Conservation (phyloP, 2,113 vertebrate genomes). For the Anguilla japonica region DNA sequence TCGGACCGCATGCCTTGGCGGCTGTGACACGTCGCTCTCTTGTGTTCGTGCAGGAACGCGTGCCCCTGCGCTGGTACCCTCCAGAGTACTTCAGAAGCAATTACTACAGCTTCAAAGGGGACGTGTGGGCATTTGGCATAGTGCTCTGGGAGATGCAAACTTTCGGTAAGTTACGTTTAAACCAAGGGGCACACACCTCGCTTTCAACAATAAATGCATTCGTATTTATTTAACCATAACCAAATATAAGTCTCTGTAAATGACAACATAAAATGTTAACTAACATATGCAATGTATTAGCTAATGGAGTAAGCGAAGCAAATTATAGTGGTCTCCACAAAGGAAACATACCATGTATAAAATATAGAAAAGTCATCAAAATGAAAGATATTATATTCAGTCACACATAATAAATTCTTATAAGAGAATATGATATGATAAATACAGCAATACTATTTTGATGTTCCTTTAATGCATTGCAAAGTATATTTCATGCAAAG, state of each 20-base stretch:
- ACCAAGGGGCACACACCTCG: not conserved
- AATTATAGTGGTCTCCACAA: not conserved
- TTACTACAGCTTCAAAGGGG: slow-evolving; percentile 71
- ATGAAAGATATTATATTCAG: not conserved
- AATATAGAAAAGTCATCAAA: not conserved
- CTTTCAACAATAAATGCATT: not conserved
- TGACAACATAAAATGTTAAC: not conserved
- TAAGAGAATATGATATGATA: not conserved
- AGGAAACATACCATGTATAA: not conserved
- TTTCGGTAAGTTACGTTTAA: slow-evolving; percentile 61
- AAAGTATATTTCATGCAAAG: too few relatives aligned
- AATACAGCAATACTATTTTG: not conserved
- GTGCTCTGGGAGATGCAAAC: slow-evolving; percentile 74
- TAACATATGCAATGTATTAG: not conserved
- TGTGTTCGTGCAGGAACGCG: slow-evolving; percentile 51
- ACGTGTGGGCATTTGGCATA: slow-evolving; percentile 72
- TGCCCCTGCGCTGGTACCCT: slow-evolving; percentile 75
- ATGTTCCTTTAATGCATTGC: not conserved
- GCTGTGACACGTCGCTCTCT: slow-evolving; percentile 2
- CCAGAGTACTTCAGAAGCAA: slow-evolving; percentile 72
- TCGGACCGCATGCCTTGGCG: too few relatives aligned
- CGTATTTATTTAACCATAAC: too few relatives aligned
- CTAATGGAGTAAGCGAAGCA: not conserved
- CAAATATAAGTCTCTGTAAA: not conserved
- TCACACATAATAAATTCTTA: not conserved